Conservation (phyloP, 2,888 invertebrate species). For the Steromphala cineraria region DNA sequence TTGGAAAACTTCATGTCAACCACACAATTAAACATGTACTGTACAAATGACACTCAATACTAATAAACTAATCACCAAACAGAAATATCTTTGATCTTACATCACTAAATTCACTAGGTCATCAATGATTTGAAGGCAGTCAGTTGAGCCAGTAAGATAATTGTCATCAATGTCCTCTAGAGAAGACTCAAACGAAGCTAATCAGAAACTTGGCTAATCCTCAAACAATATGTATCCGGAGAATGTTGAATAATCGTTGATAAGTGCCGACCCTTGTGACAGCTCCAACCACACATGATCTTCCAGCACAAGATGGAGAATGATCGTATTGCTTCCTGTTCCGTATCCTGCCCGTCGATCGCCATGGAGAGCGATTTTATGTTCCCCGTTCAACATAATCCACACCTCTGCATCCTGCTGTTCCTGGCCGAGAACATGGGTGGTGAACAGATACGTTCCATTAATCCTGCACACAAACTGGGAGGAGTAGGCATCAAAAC, state of each 20-base stretch:
- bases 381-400: slow-evolving; percentile 72
- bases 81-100: too few relatives aligned
- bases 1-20: too few relatives aligned
- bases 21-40: too few relatives aligned
- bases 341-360: slow-evolving; percentile 72
- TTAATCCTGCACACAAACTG: slow-evolving; percentile 71
- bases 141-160: background rate
- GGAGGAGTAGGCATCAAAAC: slow-evolving; percentile 69
- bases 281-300: slow-evolving; percentile 73
- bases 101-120: background rate
- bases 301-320: slow-evolving; percentile 62
- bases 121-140: background rate
- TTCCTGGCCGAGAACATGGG: slow-evolving; percentile 70
- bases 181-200: background rate
- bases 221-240: slow-evolving; percentile 71
- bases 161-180: background rate
- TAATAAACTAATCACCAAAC: too few relatives aligned
- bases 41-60: too few relatives aligned
- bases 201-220: slow-evolving; percentile 35
- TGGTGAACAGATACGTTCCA: slow-evolving; percentile 72
- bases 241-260: slow-evolving; percentile 73
- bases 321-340: slow-evolving; percentile 71
- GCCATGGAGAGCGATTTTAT: slow-evolving; percentile 71
- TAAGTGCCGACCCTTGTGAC: slow-evolving; percentile 69
- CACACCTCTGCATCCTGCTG: slow-evolving; percentile 71